Evolutionary conservation across 1,140 invertebrate species (phyloP).

Genomic region (Eupeodes corollae): DNA sequence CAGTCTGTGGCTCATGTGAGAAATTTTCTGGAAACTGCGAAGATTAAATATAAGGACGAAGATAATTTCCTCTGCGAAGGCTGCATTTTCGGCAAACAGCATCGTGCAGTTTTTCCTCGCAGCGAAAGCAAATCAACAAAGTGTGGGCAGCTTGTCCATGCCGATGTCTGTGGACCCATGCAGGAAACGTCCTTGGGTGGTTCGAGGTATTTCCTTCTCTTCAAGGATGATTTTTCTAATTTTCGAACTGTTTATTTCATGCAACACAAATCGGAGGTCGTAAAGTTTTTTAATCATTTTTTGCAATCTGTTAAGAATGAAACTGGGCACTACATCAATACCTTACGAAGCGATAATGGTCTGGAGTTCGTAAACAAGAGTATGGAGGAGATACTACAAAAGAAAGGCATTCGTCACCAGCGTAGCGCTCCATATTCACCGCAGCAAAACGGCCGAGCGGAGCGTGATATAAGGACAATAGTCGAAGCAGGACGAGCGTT

Average conservation of each 20-base stretch:
- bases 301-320: constrained; percentile 26
- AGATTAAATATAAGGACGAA: constrained; percentile 1
- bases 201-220: constrained; percentile 24
- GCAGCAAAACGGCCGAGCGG: constrained; percentile 40
- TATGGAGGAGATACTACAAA: constrained; percentile 19
- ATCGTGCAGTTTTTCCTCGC: constrained; percentile 20
- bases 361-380: constrained; percentile 33
- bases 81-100: constrained; percentile 34
- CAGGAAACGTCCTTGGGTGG: constrained; percentile 24
- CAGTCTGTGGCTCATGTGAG: constrained; percentile 34
- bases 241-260: constrained; percentile 34
- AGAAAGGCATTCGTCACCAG: constrained; percentile 30
- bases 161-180: constrained; percentile 39
- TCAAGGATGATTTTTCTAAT: constrained; percentile 38
- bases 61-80: constrained; percentile 25
- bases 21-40: constrained; percentile 22
- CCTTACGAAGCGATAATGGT: constrained; percentile 38
- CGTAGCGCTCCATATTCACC: constrained; percentile 35
- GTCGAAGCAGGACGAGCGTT: constrained; percentile 34
- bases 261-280: constrained; percentile 32
- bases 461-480: constrained; percentile 36
- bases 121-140: constrained; percentile 13
- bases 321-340: constrained; percentile 25
- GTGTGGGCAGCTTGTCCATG: constrained; percentile 33
- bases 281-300: constrained; percentile 26